These are phyloP conservation scores for Drosophila pegasa DNA, from an alignment of 2,888 invertebrate species.

Conservation along the genomic window DNA sequence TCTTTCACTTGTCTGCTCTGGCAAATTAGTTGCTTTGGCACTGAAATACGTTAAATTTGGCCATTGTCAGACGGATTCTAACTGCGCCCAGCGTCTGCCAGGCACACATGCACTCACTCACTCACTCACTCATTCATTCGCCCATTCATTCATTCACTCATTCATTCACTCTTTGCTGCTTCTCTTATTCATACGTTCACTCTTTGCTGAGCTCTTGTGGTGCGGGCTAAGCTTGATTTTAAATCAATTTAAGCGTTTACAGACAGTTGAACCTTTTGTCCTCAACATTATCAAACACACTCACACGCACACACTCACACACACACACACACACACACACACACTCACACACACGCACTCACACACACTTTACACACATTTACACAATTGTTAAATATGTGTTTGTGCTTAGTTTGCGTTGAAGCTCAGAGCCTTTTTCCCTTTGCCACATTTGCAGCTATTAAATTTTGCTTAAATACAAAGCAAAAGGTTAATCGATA, in stretches of 20 bases:
- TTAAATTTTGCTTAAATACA: neutral
- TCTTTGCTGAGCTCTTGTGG: conserved; percentile 56
- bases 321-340: conserved; percentile 19
- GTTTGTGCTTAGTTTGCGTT: neutral
- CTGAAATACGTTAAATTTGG: conserved; percentile 28
- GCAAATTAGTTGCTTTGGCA: conserved; percentile 52
- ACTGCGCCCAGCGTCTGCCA: conserved; percentile 41
- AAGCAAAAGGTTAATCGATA: neutral
- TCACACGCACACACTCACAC: conserved; percentile 14
- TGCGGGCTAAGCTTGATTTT: conserved; percentile 67
- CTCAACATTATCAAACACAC: conserved; percentile 24
- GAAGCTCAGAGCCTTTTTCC: neutral
- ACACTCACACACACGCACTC: neutral
- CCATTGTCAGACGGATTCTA: conserved; percentile 10
- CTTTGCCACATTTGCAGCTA: neutral
- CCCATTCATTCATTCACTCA: conserved; percentile 36
- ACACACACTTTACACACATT: neutral
- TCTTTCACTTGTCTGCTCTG: conserved; percentile 8
- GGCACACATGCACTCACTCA: conserved; percentile 9
- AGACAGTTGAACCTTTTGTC: conserved; percentile 78
- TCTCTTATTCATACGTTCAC: conserved; percentile 27
- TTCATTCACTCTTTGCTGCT: conserved; percentile 39
- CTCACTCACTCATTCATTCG: conserved; percentile 4
- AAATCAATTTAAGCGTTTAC: conserved; percentile 78
- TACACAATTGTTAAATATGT: neutral